Conservation (phyloP, 2,113 vertebrate genomes). For the Seriola aureovittata region DNA sequence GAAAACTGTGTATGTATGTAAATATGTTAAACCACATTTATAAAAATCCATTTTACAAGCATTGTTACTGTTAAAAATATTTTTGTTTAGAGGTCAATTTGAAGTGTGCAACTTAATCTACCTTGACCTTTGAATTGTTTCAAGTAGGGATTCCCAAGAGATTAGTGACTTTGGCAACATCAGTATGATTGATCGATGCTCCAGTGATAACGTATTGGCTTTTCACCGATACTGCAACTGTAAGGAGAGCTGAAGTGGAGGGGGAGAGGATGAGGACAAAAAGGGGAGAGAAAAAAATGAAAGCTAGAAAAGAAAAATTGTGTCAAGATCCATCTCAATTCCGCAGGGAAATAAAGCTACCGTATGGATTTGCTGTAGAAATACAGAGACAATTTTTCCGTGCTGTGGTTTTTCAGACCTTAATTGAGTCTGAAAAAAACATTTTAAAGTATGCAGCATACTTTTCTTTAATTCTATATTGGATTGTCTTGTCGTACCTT, state of each 20-base stretch:
- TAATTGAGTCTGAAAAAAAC: conserved; percentile 23
- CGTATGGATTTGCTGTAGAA: conserved; percentile 54
- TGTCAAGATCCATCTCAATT: conserved; percentile 51
- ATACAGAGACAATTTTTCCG: conserved; percentile 27
- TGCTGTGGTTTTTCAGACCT: conserved; percentile 41
- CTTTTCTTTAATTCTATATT: conserved; percentile 12
- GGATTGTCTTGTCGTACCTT: conserved; percentile 25
- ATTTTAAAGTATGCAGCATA: neutral
- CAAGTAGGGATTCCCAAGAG: conserved; percentile 43
- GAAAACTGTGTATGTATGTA: neutral
- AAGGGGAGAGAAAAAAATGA: conserved; percentile 18
- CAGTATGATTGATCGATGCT: conserved; percentile 57
- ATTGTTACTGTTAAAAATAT: neutral
- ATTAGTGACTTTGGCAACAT: conserved; percentile 45
- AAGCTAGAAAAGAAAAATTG: conserved; percentile 49
- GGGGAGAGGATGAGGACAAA: conserved; percentile 14
- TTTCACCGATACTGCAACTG: conserved; percentile 49
- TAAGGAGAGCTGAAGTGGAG: conserved; percentile 23
- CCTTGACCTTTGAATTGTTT: conserved; percentile 43
- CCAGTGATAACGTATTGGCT: conserved; percentile 66
- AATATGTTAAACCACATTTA: neutral
- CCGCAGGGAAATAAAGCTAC: conserved; percentile 67
- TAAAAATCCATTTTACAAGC: conserved; percentile 7
- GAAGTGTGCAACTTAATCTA: conserved; percentile 2
- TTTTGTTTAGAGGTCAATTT: conserved; percentile 11